These are phyloP conservation scores for Drosophila sp. DNA, from an alignment of 1,140 invertebrate species.

Conservation along the genomic window DNA sequence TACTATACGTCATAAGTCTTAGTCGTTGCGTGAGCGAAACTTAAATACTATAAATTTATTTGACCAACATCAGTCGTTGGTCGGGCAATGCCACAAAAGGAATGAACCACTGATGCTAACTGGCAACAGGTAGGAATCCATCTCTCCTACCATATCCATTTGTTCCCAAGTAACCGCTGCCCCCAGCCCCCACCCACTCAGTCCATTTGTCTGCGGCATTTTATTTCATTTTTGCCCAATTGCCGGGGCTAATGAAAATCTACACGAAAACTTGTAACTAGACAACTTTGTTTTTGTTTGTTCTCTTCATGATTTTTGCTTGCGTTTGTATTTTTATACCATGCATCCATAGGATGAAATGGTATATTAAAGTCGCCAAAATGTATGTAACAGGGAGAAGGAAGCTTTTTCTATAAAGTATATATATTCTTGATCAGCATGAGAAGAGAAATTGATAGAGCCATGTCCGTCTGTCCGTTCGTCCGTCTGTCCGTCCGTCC, in stretches of 20 bases:
- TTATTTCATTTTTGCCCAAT: conserved; percentile 45
- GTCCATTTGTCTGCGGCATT: conserved; percentile 58
- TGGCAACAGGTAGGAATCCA: conserved; percentile 59
- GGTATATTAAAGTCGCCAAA: too few relatives aligned
- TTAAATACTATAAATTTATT: conserved; percentile 78
- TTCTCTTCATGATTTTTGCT: conserved; percentile 13
- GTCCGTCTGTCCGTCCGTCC: too few relatives aligned
- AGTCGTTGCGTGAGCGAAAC: conserved; percentile 57
- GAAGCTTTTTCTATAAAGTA: too few relatives aligned
- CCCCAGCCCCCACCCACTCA: not conserved
- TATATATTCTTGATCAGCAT: too few relatives aligned
- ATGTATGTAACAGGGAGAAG: too few relatives aligned
- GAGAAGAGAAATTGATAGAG: too few relatives aligned
- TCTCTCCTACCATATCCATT: not conserved
- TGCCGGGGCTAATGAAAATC: conserved; percentile 71
- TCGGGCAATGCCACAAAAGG: conserved; percentile 30
- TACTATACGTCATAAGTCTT: conserved; percentile 8
- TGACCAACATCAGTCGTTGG: conserved; percentile 34
- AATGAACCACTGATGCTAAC: conserved; percentile 37
- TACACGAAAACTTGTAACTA: conserved; percentile 62
- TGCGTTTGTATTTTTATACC: not conserved
- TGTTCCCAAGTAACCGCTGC: too few relatives aligned
- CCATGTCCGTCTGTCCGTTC: too few relatives aligned
- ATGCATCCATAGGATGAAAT: too few relatives aligned
- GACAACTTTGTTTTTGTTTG: conserved; percentile 39